Evolutionary conservation across 30 jellyfish, hydroid and myxozoan species (phyloP).

Genomic region (Aurelia sp.): DNA sequence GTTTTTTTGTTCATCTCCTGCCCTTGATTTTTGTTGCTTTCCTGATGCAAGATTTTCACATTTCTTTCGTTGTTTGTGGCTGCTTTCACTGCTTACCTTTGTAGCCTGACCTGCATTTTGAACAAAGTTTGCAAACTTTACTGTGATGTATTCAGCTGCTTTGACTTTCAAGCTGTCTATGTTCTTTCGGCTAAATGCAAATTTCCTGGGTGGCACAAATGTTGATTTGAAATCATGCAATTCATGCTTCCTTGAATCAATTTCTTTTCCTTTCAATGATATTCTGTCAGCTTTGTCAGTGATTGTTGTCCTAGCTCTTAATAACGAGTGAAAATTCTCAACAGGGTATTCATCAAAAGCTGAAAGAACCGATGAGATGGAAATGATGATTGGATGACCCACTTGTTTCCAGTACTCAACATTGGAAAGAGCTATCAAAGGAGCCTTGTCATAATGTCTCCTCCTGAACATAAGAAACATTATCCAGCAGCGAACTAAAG

Average conservation of each 20-base stretch:
- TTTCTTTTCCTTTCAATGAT: conserved; percentile 4
- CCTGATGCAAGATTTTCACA: neutral
- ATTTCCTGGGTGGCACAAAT: conserved; percentile 50
- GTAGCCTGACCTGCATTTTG: neutral
- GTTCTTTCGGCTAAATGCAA: conserved; percentile 16
- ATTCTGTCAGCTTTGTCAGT: conserved; percentile 19
- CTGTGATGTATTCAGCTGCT: conserved; percentile 16
- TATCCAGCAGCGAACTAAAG: conserved; percentile 28
- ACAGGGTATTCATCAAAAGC: conserved; percentile 52
- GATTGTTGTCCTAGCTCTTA: conserved; percentile 9
- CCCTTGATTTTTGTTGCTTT: too few species aligned
- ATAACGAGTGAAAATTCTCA: conserved; percentile 29
- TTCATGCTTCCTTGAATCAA: conserved; percentile 36
- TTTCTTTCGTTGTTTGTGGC: neutral
- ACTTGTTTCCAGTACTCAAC: conserved; percentile 24
- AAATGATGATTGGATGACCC: conserved; percentile 18
- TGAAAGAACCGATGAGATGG: conserved; percentile 1
- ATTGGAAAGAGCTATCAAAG: conserved; percentile 33
- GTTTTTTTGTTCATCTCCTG: too few species aligned
- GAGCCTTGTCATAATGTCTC: conserved; percentile 52
- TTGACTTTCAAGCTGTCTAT: conserved; percentile 6
- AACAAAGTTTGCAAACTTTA: conserved; percentile 1
- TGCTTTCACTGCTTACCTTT: conserved; percentile 1
- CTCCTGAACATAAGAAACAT: conserved; percentile 39
- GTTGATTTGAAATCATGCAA: conserved; percentile 33